A percentile compares a stretch with the other conserved stretches of the same genome.
phyloP scores from a whole-genome alignment of 2,888 invertebrate species.

The Leistus spinibarbis region DNA sequence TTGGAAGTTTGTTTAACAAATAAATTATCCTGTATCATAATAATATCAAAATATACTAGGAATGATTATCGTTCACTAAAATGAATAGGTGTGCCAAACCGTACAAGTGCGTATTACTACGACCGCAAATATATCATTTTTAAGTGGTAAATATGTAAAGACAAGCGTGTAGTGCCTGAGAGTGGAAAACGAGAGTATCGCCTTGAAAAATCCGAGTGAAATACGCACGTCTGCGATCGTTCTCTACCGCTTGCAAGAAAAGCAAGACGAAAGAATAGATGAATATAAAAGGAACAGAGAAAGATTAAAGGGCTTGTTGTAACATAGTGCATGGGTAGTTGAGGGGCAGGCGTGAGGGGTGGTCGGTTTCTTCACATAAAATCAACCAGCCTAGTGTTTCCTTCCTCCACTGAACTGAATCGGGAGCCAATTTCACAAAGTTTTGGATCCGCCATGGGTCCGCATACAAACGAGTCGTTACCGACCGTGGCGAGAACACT shows the following conservation, averaged over 20 bases:
- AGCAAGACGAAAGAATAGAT: constrained; percentile 47
- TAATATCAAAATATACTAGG: too few relatives aligned
- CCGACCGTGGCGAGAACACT: constrained; percentile 51
- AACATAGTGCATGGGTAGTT: constrained; percentile 47
- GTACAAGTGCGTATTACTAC: too few relatives aligned
- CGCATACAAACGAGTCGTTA: constrained; percentile 60
- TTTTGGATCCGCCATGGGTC: constrained; percentile 58
- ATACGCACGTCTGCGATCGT: background rate
- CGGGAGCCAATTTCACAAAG: constrained; percentile 63
- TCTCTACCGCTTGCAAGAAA: background rate
- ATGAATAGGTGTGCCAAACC: too few relatives aligned
- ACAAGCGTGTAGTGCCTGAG: background rate
- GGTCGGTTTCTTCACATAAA: constrained; percentile 41
- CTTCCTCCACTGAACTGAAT: constrained; percentile 62
- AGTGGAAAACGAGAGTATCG: constrained; percentile 8
- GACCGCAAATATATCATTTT: too few relatives aligned
- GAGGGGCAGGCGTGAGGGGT: constrained; percentile 1
- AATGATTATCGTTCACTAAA: too few relatives aligned
- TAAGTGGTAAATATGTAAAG: background rate
- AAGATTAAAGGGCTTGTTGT: constrained; percentile 56
- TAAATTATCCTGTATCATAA: too few relatives aligned
- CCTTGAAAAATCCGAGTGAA: constrained; percentile 20
- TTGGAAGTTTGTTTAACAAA: too few relatives aligned
- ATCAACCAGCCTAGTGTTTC: constrained; percentile 48
- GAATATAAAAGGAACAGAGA: constrained; percentile 67